Base-by-base conservation (phyloP, 2,888 invertebrate species). In the Brachylomia viminalis region DNA sequence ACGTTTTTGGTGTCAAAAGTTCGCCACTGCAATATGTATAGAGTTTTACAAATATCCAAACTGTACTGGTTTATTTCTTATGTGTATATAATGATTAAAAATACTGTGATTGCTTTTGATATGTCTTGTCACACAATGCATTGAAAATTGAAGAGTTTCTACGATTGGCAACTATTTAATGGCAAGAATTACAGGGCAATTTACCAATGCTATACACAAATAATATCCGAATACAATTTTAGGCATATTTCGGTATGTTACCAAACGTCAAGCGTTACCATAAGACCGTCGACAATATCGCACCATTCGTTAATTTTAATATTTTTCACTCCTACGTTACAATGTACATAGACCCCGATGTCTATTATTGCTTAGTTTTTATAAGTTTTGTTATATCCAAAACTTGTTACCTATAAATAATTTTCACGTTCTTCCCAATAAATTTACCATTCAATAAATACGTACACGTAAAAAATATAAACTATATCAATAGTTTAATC, bases 401-500 rank as follows among this genome's bases (percentile, higher is more conserved):
- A 96, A 96, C 96, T 95, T 90, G 73, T 93, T 93, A 95, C 96
- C 93, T 96, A 96, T 95, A 95, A 95, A 96, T 96, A 96, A 95
- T 96, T 95, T 87, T 96, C 96, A 96, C 94, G 94, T 94, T 92
- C 95, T 93, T 95, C 95, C 95, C 96, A 94, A 96, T 96, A 96
- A 96, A 95, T 95, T 96, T 96, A 96, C 95, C 96, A 94, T 95
- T 96, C 96, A 96, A 96, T 96, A 96, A 96, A 96, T 96, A 96
- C 96, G 95, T 96, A 96, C 95, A 96, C 95, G 96, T 96, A 96
- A 96, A 96, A 96, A 96, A 96, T 96, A 96, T 96, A 96, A 96
- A 96, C 96, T 96, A 96, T 96, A 96, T 96, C 94, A 95, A 96
- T 96, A 96, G 96, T 96, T 96, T 96, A 96, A 96, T 96, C 96